Evolutionary conservation across 2,888 invertebrate species (phyloP).

Genomic region (Strigamia crassipes): DNA sequence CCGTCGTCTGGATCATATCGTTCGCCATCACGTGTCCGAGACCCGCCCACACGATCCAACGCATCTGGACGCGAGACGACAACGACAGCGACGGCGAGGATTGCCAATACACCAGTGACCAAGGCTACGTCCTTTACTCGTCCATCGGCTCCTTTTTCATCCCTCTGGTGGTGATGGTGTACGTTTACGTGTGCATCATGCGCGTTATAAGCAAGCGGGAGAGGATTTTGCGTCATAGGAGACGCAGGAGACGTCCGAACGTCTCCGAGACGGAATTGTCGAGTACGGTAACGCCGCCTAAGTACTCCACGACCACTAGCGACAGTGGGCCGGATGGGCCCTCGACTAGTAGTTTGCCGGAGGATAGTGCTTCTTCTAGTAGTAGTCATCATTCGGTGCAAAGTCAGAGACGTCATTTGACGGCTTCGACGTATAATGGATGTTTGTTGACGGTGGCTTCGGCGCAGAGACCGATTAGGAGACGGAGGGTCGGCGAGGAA

Average conservation of each 20-base stretch:
- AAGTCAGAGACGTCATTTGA: background rate
- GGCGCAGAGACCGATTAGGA: too few species aligned
- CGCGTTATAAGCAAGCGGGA: slow-evolving; percentile 52
- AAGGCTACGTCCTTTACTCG: slow-evolving; percentile 56
- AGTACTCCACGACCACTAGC: background rate
- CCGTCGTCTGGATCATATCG: slow-evolving; percentile 55
- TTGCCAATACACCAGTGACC: slow-evolving; percentile 54
- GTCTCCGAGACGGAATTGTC: slow-evolving; percentile 47
- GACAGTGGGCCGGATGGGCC: background rate
- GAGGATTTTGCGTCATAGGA: slow-evolving; percentile 45
- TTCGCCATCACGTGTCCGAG: slow-evolving; percentile 56
- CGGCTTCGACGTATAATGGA: background rate
- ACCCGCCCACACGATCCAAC: slow-evolving; percentile 53
- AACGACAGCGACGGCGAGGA: background rate
- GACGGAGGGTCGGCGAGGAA: slow-evolving; percentile 48
- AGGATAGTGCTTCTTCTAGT: background rate
- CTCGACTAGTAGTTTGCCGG: background rate
- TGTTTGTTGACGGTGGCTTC: background rate
- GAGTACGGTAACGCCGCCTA: background rate
- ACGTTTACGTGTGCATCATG: slow-evolving; percentile 57
- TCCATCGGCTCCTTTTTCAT: slow-evolving; percentile 56
- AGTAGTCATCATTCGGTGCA: background rate
- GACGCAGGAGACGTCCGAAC: slow-evolving; percentile 50
- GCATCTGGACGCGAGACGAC: background rate
- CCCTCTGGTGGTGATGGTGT: slow-evolving; percentile 56